Percentiles rank a stretch among this genome's conserved stretches.
These are phyloP conservation scores for Solea senegalensis DNA, from an alignment of 2,113 vertebrate genomes.

Conservation along the genomic window DNA sequence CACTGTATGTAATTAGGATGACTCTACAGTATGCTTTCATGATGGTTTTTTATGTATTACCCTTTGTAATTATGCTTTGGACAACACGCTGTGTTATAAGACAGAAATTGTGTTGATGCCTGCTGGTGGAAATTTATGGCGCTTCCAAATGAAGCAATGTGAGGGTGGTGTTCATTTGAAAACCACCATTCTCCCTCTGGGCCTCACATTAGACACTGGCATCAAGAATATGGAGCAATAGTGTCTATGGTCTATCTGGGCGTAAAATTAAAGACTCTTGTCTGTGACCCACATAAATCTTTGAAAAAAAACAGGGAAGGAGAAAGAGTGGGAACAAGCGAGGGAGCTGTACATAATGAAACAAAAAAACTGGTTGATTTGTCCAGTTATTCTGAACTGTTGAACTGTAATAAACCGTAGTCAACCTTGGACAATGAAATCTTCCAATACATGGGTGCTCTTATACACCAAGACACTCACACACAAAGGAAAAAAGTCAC, in stretches of 20 bases:
- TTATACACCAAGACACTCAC: slow-evolving; percentile 2
- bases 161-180: slow-evolving; percentile 57
- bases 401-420: slow-evolving; percentile 50
- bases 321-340: slow-evolving; percentile 9
- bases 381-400: slow-evolving; percentile 39
- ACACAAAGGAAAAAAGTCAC: not conserved
- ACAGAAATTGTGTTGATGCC: slow-evolving; percentile 38
- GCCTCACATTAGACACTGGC: slow-evolving; percentile 62
- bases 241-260: slow-evolving; percentile 69
- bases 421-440: slow-evolving; percentile 50
- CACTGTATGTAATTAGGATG: slow-evolving; percentile 63
- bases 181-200: slow-evolving; percentile 43
- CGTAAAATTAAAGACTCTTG: slow-evolving; percentile 78
- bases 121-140: slow-evolving; percentile 55
- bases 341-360: slow-evolving; percentile 43
- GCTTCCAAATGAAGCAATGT: slow-evolving; percentile 24
- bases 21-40: slow-evolving; percentile 57
- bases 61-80: slow-evolving; percentile 66
- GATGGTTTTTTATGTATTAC: slow-evolving; percentile 38
- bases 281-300: slow-evolving; percentile 71
- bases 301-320: slow-evolving; percentile 14
- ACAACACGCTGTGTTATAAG: slow-evolving; percentile 38
- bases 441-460: slow-evolving; percentile 26
- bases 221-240: slow-evolving; percentile 66
- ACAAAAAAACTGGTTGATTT: slow-evolving; percentile 50